Base-by-base conservation (phyloP, 2,888 invertebrate genomes). In the Megastigmus dorsalis region DNA sequence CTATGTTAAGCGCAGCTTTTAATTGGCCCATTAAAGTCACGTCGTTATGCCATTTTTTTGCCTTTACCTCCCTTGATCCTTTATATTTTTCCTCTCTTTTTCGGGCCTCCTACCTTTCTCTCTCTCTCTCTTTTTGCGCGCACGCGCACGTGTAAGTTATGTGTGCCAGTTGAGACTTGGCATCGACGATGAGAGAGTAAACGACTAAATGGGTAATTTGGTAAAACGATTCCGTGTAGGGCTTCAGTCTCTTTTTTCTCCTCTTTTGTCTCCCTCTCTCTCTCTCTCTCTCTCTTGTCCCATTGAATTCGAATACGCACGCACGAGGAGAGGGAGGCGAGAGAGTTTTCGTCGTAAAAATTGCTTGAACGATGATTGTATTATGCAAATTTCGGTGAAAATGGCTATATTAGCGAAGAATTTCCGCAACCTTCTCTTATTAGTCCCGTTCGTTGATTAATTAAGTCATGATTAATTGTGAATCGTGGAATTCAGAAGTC, bases 11-110 rank as follows among this genome's bases (percentile, higher is more conserved):
- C 60, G 54, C 28, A 30, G 33, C 52, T 67, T 59, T 73, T 73
- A 73, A 73, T 73, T 73, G 66, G 72, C 43, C 72, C 72, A 72
- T 66, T 72, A 59, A 65, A 66, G 23, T 20, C 26, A 9, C 33
- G 10, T 68, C 59, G 60, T 36, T 57, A 41, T 15, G 36, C 45
- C 20, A 28, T 41, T 60, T 52, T 60, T 62, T 45, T n/a, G n/a
- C n/a, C n/a, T n/a, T n/a, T n/a, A n/a, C n/a, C n/a, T n/a, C n/a
- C 33, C 20, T 30, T 9, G 20, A 36, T 67, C 45, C 41, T 33
- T 65, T 65, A 15, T n/a, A 26, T 52, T 52, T 54, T 28, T 65
- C 52, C 38, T 28, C n/a, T n/a, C n/a, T n/a, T n/a, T n/a, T n/a
- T n/a, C n/a, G n/a, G n/a, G n/a, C n/a, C n/a, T n/a, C n/a, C n/a